Conservation (phyloP, 2,797 vertebrate genomes). For the Peromyscus aztecus region DNA sequence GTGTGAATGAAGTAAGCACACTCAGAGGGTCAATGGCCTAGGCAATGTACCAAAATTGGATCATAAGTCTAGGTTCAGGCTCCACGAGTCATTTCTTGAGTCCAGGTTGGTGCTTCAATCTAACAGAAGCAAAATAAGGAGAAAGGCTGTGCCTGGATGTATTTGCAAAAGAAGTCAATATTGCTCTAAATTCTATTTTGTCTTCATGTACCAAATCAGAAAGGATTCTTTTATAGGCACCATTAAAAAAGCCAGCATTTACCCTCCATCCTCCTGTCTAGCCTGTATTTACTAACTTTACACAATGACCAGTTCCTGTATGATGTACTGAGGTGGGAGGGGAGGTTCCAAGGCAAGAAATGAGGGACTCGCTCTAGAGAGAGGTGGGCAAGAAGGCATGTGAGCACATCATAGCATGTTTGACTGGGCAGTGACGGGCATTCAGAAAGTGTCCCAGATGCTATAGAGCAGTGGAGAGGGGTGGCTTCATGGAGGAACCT, state of each 20-base stretch:
- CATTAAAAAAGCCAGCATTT: neutral
- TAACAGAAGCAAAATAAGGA: neutral
- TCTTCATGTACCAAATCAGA: conserved; percentile 49
- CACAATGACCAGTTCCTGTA: no score
- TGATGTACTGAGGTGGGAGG: neutral
- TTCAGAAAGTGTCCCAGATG: accelerated
- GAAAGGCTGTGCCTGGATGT: neutral
- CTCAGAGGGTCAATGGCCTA: neutral
- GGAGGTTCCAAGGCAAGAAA: neutral
- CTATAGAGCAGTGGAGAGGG: neutral
- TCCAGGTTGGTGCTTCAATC: neutral
- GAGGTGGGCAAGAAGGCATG: neutral
- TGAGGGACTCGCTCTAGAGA: neutral
- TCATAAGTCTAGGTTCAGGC: neutral
- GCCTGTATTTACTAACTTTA: neutral
- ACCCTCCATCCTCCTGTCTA: neutral
- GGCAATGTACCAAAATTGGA: neutral
- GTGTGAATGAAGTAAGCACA: neutral
- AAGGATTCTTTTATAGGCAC: conserved; percentile 3
- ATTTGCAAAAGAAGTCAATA: conserved; percentile 28
- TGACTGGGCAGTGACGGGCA: neutral
- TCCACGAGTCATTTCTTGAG: neutral
- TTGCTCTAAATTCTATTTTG: conserved; percentile 24
- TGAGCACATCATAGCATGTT: neutral
- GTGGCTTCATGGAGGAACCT: neutral